These are phyloP conservation scores for Eospalax fontanierii DNA, from an alignment of 2,797 vertebrate species.

Conservation along the genomic window DNA sequence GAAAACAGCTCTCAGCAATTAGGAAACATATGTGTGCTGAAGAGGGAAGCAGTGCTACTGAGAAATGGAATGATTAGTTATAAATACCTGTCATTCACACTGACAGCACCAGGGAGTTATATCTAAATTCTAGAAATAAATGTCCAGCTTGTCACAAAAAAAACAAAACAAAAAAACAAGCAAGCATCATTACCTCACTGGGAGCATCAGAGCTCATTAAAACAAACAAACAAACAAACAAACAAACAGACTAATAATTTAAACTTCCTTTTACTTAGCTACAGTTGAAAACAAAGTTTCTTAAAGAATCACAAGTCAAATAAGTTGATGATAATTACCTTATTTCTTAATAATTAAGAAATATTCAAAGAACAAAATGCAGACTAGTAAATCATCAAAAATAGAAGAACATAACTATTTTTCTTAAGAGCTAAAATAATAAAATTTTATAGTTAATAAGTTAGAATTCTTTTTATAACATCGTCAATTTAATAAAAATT, in stretches of 20 bases:
- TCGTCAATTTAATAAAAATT: conserved; percentile 52
- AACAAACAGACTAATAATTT: too few relatives aligned
- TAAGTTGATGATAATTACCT: conserved; percentile 22
- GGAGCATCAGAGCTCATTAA: background rate
- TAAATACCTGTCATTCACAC: background rate
- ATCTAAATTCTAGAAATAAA: background rate
- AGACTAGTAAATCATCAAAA: background rate
- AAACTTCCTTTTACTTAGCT: background rate
- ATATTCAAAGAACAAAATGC: background rate
- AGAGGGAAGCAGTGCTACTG: background rate
- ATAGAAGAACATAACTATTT: conserved; percentile 11
- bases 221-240: background rate
- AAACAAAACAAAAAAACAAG: too few relatives aligned
- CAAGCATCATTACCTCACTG: background rate
- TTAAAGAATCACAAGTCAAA: conserved; percentile 11
- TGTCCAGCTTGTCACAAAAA: background rate
- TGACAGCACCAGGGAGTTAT: background rate
- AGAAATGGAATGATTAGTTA: background rate
- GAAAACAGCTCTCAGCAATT: too few relatives aligned
- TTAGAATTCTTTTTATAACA: conserved; percentile 18
- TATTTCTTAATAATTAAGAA: conserved; percentile 50
- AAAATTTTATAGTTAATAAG: conserved; percentile 11
- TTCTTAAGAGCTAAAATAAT: conserved; percentile 15
- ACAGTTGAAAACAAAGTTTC: background rate
- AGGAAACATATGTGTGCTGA: too few relatives aligned